Base-by-base conservation (phyloP, 2,888 invertebrate genomes). In the Adelphocoris suturalis region DNA sequence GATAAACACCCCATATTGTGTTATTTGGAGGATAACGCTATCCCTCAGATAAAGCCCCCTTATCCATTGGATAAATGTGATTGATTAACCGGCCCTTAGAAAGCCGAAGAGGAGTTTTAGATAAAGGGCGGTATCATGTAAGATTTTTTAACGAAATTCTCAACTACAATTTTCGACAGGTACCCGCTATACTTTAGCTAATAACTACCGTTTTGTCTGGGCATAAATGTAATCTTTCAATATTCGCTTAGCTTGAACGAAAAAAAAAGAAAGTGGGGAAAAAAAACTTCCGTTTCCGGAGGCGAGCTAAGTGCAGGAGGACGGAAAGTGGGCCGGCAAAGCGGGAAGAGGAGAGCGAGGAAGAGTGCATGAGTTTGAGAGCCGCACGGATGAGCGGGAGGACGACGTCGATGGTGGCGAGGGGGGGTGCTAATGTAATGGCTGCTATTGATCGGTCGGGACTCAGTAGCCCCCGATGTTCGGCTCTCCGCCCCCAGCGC, bases 391-490 rank as follows among this genome's bases (percentile, higher is more conserved):
- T 3, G 80, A 3, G 28, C 52, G 46, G 37, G 28, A 14, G 37
- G 23, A 11, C 13, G 9, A 27, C 19, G n/a, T n/a, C n/a, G n/a
- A n/a, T n/a, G 55, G 82, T 13, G n/a, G 57, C 13, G n/a, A 57
- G 61, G 23, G 28, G 27, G 61, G 85, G 85, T 85, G 85, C 85
- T 85, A 85, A 85, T 85, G 85, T 85, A 85, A 85, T 85, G 85
- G 85, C 85, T 85, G 85, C 85, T 85, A 85, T 85, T 85, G 85
- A 85, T 85, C 85, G 85, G 85, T 57, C 61, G 85, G 57, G 85
- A 85, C 85, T 85, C 37, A 28, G 61, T 27, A 16, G 61, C 61
- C 61, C 85, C 57, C 85, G 23, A 85, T 85, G 61, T 85, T 85
- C 85, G 85, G 85, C 85, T 55, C 85, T 37, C 27, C 61, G 7